Conservation (phyloP, 1,140 invertebrate species). For the Lordiphosa stackelbergi region DNA sequence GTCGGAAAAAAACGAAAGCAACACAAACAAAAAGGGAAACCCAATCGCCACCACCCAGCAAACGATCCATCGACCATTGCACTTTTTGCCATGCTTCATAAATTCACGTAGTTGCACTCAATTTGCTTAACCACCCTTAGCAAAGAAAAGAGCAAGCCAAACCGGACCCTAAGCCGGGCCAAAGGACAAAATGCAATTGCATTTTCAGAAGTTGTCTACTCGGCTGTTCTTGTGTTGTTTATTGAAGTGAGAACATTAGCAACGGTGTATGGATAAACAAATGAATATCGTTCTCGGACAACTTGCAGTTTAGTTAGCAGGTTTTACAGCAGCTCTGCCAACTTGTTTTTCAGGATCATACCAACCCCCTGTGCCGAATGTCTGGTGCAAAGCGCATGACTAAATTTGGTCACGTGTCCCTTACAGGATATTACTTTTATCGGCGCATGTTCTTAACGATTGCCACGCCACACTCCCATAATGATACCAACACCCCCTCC, state of each 20-base stretch:
- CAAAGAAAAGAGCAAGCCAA: conserved; percentile 15
- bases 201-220: conserved; percentile 9
- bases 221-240: conserved; percentile 35
- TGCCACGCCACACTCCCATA: conserved; percentile 41
- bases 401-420: conserved; percentile 49
- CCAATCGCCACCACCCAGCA: conserved; percentile 5
- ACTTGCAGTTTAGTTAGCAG: conserved; percentile 13
- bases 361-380: too few species aligned
- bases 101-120: conserved; percentile 56
- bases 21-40: conserved; percentile 7
- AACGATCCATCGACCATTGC: conserved; percentile 39
- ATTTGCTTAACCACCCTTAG: conserved; percentile 45
- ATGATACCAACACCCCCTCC: conserved; percentile 20
- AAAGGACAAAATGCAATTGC: conserved; percentile 49
- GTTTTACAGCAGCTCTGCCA: background rate
- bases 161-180: conserved; percentile 5
- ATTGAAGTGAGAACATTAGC: conserved; percentile 53
- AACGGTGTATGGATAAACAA: conserved; percentile 29
- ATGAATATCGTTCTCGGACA: background rate
- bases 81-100: conserved; percentile 66
- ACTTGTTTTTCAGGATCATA: background rate
- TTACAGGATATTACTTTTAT: conserved; percentile 72
- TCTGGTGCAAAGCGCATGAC: conserved; percentile 6
- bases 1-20: conserved; percentile 17
- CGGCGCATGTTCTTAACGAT: conserved; percentile 49